Evolutionary conservation across 1,140 invertebrate genomes (phyloP).

Genomic region (Hylyphantes graminicola): DNA sequence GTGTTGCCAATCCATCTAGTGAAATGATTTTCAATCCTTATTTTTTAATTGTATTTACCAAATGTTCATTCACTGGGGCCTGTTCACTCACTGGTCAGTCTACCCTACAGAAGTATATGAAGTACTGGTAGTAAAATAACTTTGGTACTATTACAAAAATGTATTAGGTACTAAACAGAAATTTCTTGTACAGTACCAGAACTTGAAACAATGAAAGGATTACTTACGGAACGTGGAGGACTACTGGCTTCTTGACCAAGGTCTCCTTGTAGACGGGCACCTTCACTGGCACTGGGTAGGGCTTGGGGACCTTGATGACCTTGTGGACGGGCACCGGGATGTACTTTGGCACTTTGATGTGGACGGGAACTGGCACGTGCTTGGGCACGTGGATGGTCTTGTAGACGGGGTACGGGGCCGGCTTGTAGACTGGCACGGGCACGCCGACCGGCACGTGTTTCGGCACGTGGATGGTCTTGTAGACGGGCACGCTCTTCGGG

Average conservation of each 20-base stretch:
- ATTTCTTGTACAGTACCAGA: no score
- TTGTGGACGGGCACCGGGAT: constrained; percentile 64
- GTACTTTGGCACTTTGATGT: constrained; percentile 64
- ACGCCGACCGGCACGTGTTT: constrained; percentile 61
- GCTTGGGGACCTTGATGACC: constrained; percentile 64
- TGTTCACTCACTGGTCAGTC: no score
- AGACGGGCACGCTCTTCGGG: constrained; percentile 54
- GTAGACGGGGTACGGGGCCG: constrained; percentile 60
- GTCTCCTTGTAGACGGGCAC: constrained; percentile 65
- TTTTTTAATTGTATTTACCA: no score
- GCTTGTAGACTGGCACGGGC: constrained; percentile 62
- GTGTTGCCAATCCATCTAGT: no score
- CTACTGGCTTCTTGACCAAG: constrained; percentile 64
- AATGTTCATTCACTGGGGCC: no score
- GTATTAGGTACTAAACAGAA: no score
- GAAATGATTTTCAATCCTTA: no score
- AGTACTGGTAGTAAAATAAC: no score
- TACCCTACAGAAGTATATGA: no score
- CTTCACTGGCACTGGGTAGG: constrained; percentile 63
- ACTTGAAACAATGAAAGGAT: no score
- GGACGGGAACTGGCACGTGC: constrained; percentile 62
- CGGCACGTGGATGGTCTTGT: constrained; percentile 63
- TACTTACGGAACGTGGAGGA: constrained; percentile 65
- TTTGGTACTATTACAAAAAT: not conserved
- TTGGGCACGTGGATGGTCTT: constrained; percentile 61